Percentiles rank a stretch among this genome's conserved stretches.
Conservation (phyloP, 2,113 vertebrate genomes). For the Chauna torquata region DNA sequence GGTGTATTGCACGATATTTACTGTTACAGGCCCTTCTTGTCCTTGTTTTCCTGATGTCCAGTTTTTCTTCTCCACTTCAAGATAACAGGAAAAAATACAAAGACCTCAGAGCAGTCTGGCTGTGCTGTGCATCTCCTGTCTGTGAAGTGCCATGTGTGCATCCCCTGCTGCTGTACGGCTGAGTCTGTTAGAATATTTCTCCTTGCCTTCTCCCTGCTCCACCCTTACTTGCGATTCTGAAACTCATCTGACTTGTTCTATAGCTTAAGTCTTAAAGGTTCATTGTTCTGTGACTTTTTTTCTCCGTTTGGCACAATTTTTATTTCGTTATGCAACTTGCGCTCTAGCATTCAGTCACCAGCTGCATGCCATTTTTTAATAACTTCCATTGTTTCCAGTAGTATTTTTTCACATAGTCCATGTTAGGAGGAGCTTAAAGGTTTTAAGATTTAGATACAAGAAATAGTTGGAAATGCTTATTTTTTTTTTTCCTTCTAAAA, state of each 20-base stretch:
- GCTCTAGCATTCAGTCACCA: not conserved
- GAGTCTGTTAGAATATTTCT: conserved; percentile 16
- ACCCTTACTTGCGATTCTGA: conserved; percentile 20
- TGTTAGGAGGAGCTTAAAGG: not conserved
- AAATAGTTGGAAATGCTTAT: not conserved
- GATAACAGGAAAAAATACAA: not conserved
- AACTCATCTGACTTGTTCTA: conserved; percentile 44
- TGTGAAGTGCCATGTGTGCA: not conserved
- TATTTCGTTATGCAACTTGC: not conserved
- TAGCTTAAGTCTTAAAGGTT: not conserved
- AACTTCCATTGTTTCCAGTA: not conserved
- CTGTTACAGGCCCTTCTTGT: not conserved
- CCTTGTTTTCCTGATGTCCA: not conserved
- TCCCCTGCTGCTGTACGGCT: not conserved
- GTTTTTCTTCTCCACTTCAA: not conserved
- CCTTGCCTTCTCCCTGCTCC: not conserved
- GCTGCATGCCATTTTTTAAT: not conserved
- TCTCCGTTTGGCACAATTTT: not conserved
- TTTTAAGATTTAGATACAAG: not conserved
- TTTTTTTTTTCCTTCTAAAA: not conserved
- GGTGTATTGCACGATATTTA: not conserved
- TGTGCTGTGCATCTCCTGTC: not conserved
- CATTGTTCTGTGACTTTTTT: not conserved
- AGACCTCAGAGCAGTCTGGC: not conserved
- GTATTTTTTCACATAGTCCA: not conserved